Base-by-base conservation (phyloP, 2,888 invertebrate genomes). In the Lepidonotus clava region DNA sequence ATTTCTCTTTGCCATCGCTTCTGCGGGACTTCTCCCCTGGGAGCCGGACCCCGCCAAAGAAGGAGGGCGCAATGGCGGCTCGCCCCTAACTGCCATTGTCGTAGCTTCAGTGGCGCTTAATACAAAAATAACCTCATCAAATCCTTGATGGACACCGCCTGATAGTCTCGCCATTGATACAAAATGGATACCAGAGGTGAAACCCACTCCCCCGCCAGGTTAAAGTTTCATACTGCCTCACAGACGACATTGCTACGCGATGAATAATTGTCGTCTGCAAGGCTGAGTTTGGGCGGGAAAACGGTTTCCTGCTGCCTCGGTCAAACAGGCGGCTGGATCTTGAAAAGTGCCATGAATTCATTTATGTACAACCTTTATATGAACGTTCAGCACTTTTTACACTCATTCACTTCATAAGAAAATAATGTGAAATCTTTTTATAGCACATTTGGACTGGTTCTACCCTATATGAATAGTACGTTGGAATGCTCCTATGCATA, bases 81-180 rank as follows among this genome's bases (percentile, higher is more conserved):
- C 36, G 36, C 18, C 71, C 46, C 46, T 8, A n/a, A 11, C 21
- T 5, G 71, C 71, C 71, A 71, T 71, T 71, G 71, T 38, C 21
- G 28, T 2, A 61, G 28, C 61, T 61, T 32, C 38, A 11, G 34
- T 38, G 71, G 38, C 71, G 38, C 38, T 71, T 71, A 71, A 71
- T 34, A 71, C 71, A 71, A 71, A 71, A 71, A 71, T 71, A 71
- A 71, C 71, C 71, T 71, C 71, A 71, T 71, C 71, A 71, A 71
- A 71, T 71, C 38, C 36, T 71, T 71, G 71, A 34, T 38, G 71
- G 71, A 34, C 34, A 38, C 71, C 71, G 34, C 4, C 4, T n/a
- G 38, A 14, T 38, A 0, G 34, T 36, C 71, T 34, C 36, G 18
- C 71, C 71, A 71, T 71, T 71, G 71, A 71, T 71, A 71, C 71